Evolutionary conservation across 1,140 invertebrate genomes (phyloP), one percentile per base, ranked within the genome.

Genomic region (Drosophila kurseongensis): DNA sequence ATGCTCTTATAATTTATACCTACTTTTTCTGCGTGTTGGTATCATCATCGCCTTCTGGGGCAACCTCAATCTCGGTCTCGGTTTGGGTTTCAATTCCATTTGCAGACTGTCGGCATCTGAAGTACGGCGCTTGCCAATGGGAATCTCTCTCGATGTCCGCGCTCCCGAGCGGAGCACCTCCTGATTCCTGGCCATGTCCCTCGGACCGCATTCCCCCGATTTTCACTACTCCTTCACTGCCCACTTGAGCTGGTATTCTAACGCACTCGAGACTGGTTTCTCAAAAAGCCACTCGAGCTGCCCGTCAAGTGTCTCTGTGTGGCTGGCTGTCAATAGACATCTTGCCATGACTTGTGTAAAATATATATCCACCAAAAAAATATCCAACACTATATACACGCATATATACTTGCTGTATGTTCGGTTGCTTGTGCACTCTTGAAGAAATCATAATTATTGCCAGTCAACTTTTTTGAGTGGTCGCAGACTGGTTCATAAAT

Each of bases 371-470:
- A 14, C 67, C 38, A 16, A 10, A 54, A 57, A 59, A 51, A 55
- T 38, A 65, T 54, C 9, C 40, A 71, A 27, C 36, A 54, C 50
- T 66, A 47, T 50, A 50, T 35, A 55, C 16, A 60, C 35, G 40
- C 41, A 4, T 51, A 51, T 51, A 51, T 16, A 32, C 13, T 6
- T 7, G 7, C 38, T 36, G 41, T 66, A 16, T 55, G 63, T 57
- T 47, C 45, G 32, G 55, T 41, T 50, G 55, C 1, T n/a, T 66
- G 42, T 41, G 36, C 42, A 69, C 76, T 79, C 83, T 67, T 78
- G 79, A 83, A 86, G 84, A 88, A 86, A 68, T 82, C 83, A 88
- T 88, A 88, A 88, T 88, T 88, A 88, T 88, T 80, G 84, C 84
- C 84, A 88, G 80, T 89, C 84, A 88, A 88, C 72, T 77, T 77